Conservation (phyloP, 2,888 invertebrate genomes). For the Hartigia nigra region DNA sequence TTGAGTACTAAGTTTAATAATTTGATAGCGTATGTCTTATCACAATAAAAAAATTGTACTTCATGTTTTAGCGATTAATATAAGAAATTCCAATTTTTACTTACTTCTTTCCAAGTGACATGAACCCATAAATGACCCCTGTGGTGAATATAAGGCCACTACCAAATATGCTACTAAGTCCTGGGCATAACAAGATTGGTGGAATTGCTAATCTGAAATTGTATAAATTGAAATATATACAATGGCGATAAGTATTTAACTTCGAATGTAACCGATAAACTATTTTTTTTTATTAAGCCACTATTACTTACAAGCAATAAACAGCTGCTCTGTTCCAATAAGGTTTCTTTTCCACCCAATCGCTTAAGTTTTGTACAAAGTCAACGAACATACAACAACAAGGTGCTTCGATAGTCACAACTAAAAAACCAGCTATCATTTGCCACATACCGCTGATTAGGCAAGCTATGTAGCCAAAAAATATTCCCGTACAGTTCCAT, state of each 20-base stretch:
- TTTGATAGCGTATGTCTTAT: not conserved
- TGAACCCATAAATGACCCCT: slow-evolving; percentile 92
- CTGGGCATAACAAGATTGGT: slow-evolving; percentile 82
- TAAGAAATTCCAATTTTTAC: slow-evolving; percentile 63
- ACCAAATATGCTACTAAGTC: slow-evolving; percentile 83
- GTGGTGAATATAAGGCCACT: slow-evolving; percentile 89
- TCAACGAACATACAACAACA: slow-evolving; percentile 98
- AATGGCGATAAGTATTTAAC: not conserved
- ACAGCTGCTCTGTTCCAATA: slow-evolving; percentile 89
- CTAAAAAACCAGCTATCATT: slow-evolving; percentile 89
- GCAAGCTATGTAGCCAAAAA: slow-evolving; percentile 73
- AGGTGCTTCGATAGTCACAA: slow-evolving; percentile 93
- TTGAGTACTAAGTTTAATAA: not conserved
- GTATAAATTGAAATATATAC: slow-evolving; percentile 6
- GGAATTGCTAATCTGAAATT: slow-evolving; percentile 80
- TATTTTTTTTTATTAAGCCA: slow-evolving; percentile 2
- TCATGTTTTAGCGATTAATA: slow-evolving; percentile 16
- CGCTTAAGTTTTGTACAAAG: slow-evolving; percentile 88
- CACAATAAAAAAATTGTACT: slow-evolving; percentile 18
- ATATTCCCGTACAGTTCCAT: slow-evolving; percentile 77
- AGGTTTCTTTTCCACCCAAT: slow-evolving; percentile 85
- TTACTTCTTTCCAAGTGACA: slow-evolving; percentile 96
- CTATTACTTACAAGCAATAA: slow-evolving; percentile 82
- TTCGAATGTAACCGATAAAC: no score
- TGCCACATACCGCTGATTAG: slow-evolving; percentile 86